Evolutionary conservation across 1,140 invertebrate species (phyloP).

Genomic region (Olivierus martensii): DNA sequence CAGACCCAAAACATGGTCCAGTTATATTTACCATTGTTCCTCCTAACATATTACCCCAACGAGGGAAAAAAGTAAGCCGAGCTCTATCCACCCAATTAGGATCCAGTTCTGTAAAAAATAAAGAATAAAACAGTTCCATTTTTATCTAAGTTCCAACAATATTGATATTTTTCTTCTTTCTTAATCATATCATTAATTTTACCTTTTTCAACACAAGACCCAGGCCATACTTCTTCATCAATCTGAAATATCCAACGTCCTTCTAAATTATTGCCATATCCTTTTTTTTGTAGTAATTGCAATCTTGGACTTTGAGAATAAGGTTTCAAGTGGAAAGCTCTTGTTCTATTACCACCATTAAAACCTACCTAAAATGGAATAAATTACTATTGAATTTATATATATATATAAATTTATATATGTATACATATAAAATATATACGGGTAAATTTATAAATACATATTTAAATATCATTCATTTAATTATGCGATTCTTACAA

Average conservation of each 20-base stretch:
- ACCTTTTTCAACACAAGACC: slow-evolving; percentile 49
- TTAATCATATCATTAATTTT: no score
- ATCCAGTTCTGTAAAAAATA: slow-evolving; percentile 16
- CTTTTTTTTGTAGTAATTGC: slow-evolving; percentile 60
- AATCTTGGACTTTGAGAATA: slow-evolving; percentile 78
- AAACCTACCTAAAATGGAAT: slow-evolving; percentile 49
- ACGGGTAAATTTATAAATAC: no score
- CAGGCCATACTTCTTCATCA: slow-evolving; percentile 84
- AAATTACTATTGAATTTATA: no score
- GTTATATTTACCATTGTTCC: slow-evolving; percentile 90
- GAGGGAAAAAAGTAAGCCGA: slow-evolving; percentile 72
- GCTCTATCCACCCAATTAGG: slow-evolving; percentile 31
- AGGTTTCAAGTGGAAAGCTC: slow-evolving; percentile 73
- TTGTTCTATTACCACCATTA: slow-evolving; percentile 87
- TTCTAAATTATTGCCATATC: slow-evolving; percentile 71
- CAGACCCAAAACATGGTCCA: slow-evolving; percentile 61
- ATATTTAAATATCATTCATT: no score
- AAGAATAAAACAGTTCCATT: no score
- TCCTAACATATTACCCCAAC: slow-evolving; percentile 89
- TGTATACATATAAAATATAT: no score
- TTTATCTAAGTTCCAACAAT: no score
- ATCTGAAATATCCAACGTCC: slow-evolving; percentile 88
- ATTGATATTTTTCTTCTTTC: no score
- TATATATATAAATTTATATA: no score
- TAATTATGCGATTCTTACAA: slow-evolving; percentile 49